These are phyloP conservation scores for Panzeria rudis DNA, from an alignment of 2,888 invertebrate genomes.

Conservation along the genomic window DNA sequence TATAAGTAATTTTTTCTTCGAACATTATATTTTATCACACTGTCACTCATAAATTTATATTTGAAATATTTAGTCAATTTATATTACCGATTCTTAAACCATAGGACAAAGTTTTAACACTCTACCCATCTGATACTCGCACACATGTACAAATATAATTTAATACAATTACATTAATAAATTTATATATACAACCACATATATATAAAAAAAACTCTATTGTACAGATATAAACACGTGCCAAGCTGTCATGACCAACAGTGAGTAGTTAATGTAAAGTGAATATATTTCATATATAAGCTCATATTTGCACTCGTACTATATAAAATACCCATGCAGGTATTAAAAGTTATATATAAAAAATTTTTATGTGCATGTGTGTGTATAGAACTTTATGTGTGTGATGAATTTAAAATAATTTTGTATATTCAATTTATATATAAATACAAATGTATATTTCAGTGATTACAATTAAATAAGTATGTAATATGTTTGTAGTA, in stretches of 20 bases:
- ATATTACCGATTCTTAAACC: conserved; percentile 28
- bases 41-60: neutral
- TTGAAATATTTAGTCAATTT: conserved; percentile 31
- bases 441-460: neutral
- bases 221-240: conserved; percentile 57
- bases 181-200: neutral
- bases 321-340: conserved; percentile 13
- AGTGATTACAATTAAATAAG: conserved; percentile 12
- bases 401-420: conserved; percentile 53
- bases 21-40: too few relatives aligned
- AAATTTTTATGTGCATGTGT: neutral
- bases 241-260: conserved; percentile 62
- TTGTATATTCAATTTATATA: conserved; percentile 35
- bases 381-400: neutral
- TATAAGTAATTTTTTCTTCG: too few relatives aligned
- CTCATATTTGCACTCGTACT: conserved; percentile 6
- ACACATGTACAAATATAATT: conserved; percentile 20
- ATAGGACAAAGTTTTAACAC: conserved; percentile 42
- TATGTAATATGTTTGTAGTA: too few relatives aligned
- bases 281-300: conserved; percentile 58
- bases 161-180: conserved; percentile 8
- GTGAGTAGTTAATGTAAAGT: conserved; percentile 60
- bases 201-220: neutral
- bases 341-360: conserved; percentile 61
- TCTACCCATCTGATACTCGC: neutral